These are phyloP conservation scores for Regulus satrapa DNA, from an alignment of 2,113 vertebrate species.

Conservation along the genomic window DNA sequence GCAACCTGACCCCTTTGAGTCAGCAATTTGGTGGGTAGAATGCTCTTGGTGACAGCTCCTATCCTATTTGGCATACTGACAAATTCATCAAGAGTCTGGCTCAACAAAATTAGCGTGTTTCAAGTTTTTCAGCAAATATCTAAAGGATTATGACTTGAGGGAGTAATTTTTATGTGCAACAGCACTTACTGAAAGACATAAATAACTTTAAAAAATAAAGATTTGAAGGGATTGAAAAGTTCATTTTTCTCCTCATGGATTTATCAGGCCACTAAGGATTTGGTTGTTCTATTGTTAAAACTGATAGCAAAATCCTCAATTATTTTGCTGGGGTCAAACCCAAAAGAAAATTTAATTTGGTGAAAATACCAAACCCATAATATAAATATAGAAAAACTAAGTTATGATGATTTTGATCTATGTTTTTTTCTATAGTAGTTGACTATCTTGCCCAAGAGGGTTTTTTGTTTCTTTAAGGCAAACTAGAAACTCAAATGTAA, in stretches of 20 bases:
- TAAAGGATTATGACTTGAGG: background rate
- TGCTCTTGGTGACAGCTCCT: background rate
- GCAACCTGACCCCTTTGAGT: background rate
- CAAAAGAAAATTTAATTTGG: background rate
- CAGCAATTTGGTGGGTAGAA: background rate
- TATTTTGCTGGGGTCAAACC: background rate
- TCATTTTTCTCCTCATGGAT: background rate
- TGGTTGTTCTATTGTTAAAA: background rate
- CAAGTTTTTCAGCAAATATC: background rate
- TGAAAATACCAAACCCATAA: background rate
- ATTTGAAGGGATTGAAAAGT: background rate
- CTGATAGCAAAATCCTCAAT: background rate
- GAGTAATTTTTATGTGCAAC: background rate
- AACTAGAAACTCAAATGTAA: background rate
- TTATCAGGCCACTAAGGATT: background rate
- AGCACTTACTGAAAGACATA: background rate
- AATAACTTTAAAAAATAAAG: background rate
- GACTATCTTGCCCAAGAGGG: background rate
- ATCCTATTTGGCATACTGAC: background rate
- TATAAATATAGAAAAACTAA: background rate
- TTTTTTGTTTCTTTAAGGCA: background rate
- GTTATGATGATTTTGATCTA: background rate
- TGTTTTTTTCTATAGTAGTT: background rate
- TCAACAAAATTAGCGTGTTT: background rate
- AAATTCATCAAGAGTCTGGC: background rate